Evolutionary conservation across 2,113 vertebrate genomes (phyloP).

Genomic region (Scartelaos histophorus): DNA sequence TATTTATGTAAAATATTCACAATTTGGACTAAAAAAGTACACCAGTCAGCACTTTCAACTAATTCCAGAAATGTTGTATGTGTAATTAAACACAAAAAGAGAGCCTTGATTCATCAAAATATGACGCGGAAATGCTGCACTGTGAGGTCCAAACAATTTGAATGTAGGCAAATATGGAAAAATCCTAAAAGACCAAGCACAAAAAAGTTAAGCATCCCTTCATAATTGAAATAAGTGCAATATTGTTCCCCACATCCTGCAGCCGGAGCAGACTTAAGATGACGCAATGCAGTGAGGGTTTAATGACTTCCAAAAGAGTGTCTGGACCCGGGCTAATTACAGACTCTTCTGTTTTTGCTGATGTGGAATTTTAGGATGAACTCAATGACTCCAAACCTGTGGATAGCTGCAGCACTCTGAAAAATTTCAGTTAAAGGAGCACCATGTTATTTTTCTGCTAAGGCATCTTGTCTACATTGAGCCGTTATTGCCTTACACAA

Average conservation of each 20-base stretch:
- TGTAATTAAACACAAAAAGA: too few species aligned
- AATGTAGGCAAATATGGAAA: neutral
- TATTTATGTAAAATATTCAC: too few species aligned
- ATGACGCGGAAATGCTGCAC: neutral
- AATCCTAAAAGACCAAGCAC: neutral
- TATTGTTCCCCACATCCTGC: neutral
- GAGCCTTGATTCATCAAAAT: neutral
- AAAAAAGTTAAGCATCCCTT: neutral
- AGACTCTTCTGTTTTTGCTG: neutral
- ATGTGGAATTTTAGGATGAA: conserved; percentile 12
- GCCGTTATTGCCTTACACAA: too few species aligned
- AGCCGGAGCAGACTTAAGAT: neutral
- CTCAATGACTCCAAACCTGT: neutral
- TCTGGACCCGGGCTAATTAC: neutral
- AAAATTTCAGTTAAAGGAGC: neutral
- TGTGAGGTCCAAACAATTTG: neutral
- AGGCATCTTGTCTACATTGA: neutral
- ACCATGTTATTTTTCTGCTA: neutral
- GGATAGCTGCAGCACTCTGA: neutral
- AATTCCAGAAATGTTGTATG: too few species aligned
- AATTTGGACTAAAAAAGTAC: too few species aligned
- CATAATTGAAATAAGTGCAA: neutral
- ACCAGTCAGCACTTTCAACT: too few species aligned
- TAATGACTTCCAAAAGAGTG: conserved; percentile 1
- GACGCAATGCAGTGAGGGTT: neutral